These are phyloP conservation scores for Hermaeophaga mercurialis DNA, from an alignment of 2,888 invertebrate species.

Conservation along the genomic window DNA sequence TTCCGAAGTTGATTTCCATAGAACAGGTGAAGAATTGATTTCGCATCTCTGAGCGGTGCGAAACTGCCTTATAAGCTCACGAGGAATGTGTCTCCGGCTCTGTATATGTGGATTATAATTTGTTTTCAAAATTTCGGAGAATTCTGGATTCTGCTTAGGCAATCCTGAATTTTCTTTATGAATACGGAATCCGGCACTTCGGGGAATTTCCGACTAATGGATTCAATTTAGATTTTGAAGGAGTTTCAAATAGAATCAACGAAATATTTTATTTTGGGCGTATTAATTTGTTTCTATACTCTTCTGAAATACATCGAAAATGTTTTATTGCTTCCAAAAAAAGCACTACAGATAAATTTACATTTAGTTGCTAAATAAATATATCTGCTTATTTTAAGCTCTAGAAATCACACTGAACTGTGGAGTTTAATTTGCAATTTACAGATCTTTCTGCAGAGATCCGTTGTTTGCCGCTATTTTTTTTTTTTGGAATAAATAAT, in stretches of 20 bases:
- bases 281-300: too few species aligned
- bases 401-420: too few species aligned
- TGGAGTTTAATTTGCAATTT: too few species aligned
- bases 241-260: background rate
- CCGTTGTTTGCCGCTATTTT: too few species aligned
- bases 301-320: too few species aligned
- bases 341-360: too few species aligned
- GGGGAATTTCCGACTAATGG: background rate
- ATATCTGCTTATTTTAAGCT: too few species aligned
- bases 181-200: background rate
- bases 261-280: background rate
- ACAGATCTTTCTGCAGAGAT: too few species aligned
- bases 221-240: background rate
- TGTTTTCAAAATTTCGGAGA: slow-evolving; percentile 10
- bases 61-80: slow-evolving; percentile 31
- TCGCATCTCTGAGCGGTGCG: slow-evolving; percentile 38
- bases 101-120: slow-evolving; percentile 18
- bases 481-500: too few species aligned
- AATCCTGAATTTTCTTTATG: background rate
- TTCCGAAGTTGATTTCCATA: slow-evolving; percentile 35
- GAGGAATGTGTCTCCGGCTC: background rate
- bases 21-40: slow-evolving; percentile 48
- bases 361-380: too few species aligned
- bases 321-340: too few species aligned
- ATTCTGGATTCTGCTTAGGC: background rate